Percentiles rank a stretch among this genome's conserved stretches.
phyloP scores from a whole-genome alignment of 1,140 invertebrate genomes.

The Rhopalosiphum padi region DNA sequence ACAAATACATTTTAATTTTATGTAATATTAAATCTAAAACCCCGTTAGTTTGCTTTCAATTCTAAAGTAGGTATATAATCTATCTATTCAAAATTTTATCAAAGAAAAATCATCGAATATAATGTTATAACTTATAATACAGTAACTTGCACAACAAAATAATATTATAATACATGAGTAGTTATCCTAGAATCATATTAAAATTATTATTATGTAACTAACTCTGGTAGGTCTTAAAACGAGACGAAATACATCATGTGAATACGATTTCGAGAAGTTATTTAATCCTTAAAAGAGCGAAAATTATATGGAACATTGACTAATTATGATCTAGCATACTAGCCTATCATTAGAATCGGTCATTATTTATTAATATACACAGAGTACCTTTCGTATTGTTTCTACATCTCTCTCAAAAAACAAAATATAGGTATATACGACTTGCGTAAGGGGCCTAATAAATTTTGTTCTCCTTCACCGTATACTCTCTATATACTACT shows the following conservation, averaged over 20 bases:
- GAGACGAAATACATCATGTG: slow-evolving; percentile 24
- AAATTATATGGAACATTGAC: slow-evolving; percentile 38
- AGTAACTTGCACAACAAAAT: not conserved
- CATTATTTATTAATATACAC: slow-evolving; percentile 26
- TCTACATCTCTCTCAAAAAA: not conserved
- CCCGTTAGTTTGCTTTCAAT: not conserved
- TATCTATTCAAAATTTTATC: not conserved
- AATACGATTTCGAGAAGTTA: not conserved
- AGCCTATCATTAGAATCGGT: slow-evolving; percentile 40
- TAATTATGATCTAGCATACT: slow-evolving; percentile 35
- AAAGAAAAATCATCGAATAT: not conserved
- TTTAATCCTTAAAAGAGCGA: not conserved
- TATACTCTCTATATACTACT: not conserved
- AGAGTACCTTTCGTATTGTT: not conserved
- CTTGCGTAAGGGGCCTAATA: not conserved
- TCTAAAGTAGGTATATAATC: not conserved
- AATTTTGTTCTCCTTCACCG: not conserved
- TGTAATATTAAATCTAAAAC: not conserved
- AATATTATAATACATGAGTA: not conserved
- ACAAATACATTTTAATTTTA: too few relatives aligned
- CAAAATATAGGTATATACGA: not conserved
- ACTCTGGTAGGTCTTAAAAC: not conserved
- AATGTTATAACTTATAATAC: not conserved
- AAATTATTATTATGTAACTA: not conserved
- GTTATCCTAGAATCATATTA: not conserved